These are phyloP conservation scores for Periophthalmodon schlosseri DNA, from an alignment of 2,113 vertebrate species.

Conservation along the genomic window DNA sequence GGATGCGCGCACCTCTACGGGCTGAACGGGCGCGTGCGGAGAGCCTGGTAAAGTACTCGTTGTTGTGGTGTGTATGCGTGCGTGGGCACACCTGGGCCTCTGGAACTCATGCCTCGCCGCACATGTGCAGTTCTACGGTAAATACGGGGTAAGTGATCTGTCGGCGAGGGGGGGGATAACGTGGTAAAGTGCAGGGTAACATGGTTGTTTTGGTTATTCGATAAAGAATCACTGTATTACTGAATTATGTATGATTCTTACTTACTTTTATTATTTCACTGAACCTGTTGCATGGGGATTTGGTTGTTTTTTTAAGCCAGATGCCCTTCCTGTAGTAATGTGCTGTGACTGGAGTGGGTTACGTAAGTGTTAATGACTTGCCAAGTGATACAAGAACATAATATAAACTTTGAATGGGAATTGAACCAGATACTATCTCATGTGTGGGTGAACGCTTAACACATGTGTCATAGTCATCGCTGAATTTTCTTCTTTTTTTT, in stretches of 20 bases:
- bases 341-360: too few relatives aligned
- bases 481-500: too few relatives aligned
- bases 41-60: background rate
- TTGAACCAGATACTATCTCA: too few relatives aligned
- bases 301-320: too few relatives aligned
- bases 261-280: background rate
- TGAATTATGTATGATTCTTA: background rate
- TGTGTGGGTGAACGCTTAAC: too few relatives aligned
- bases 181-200: background rate
- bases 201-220: background rate
- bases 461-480: too few relatives aligned
- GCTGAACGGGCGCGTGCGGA: background rate
- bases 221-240: background rate
- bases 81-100: slow-evolving; percentile 7
- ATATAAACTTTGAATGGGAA: too few relatives aligned
- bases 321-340: too few relatives aligned
- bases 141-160: background rate
- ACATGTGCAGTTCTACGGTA: background rate
- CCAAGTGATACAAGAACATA: too few relatives aligned
- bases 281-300: background rate
- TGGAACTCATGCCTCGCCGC: background rate
- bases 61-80: background rate
- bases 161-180: background rate
- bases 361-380: too few relatives aligned
- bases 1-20: slow-evolving; percentile 12